Percentiles rank a stretch among this genome's conserved stretches.
Evolutionary conservation across 2,888 invertebrate genomes (phyloP).

Genomic region (Tetranychus truncatus): DNA sequence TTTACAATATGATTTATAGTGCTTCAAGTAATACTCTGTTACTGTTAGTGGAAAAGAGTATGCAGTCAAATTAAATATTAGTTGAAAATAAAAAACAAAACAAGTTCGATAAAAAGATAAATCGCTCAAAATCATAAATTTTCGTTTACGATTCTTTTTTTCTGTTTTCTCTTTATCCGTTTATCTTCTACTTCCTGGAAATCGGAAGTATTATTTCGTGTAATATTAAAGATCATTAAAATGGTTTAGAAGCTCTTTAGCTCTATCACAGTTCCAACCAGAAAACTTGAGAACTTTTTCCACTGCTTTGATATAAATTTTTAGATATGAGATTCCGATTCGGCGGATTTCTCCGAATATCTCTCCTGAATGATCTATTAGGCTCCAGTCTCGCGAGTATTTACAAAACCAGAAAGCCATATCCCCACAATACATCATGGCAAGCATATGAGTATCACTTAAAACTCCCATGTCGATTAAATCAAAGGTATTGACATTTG

Average conservation of each 20-base stretch:
- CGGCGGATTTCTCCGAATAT: not conserved
- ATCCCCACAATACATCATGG: slow-evolving; percentile 12
- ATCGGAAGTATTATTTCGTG: not conserved
- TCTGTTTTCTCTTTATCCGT: not conserved
- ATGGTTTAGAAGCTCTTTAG: slow-evolving; percentile 3
- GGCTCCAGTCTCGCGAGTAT: slow-evolving; percentile 9
- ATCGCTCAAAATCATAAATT: too few relatives aligned
- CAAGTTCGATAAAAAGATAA: too few relatives aligned
- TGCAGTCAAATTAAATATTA: too few relatives aligned
- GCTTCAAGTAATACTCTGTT: too few relatives aligned
- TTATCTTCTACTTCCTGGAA: not conserved
- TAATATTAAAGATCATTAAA: not conserved
- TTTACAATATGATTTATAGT: too few relatives aligned
- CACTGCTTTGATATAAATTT: slow-evolving; percentile 11
- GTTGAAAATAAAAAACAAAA: too few relatives aligned
- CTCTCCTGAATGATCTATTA: not conserved
- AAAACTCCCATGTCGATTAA: slow-evolving; percentile 7
- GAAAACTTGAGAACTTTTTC: slow-evolving; percentile 1
- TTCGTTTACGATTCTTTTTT: not conserved
- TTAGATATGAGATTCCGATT: not conserved
- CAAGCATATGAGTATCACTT: slow-evolving; percentile 10
- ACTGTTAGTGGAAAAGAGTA: too few relatives aligned
- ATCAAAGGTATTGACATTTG: not conserved
- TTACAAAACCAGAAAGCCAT: slow-evolving; percentile 11
- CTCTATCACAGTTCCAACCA: slow-evolving; percentile 15